These are phyloP conservation scores for Carcharodon carcharias DNA, from an alignment of 2,797 vertebrate genomes.

Conservation along the genomic window DNA sequence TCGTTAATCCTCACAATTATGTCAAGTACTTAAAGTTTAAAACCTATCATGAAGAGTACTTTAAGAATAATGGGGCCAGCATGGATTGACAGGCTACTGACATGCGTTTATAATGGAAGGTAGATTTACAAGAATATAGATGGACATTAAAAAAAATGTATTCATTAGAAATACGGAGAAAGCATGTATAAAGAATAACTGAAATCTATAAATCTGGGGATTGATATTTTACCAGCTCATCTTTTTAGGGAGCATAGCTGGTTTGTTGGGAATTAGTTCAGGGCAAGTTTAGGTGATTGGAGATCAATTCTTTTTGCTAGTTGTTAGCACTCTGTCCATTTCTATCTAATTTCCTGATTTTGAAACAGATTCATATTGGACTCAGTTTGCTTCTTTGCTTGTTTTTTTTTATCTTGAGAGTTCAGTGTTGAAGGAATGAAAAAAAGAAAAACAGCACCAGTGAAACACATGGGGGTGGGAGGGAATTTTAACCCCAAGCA, in stretches of 20 bases:
- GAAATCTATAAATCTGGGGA: not conserved
- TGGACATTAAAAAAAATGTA: not conserved
- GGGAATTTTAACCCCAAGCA: too few species aligned
- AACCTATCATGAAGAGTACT: not conserved
- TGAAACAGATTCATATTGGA: too few species aligned
- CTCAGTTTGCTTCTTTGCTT: too few species aligned
- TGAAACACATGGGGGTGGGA: too few species aligned
- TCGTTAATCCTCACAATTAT: not conserved
- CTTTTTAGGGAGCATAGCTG: not conserved
- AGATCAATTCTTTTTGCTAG: not conserved
- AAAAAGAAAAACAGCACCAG: too few species aligned
- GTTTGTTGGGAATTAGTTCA: not conserved
- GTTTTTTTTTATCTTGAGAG: too few species aligned
- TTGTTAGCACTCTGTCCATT: too few species aligned
- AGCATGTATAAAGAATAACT: not conserved
- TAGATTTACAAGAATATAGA: not conserved
- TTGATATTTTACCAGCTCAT: not conserved
- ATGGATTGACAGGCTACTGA: not conserved
- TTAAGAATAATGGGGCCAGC: not conserved
- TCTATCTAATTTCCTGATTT: too few species aligned
- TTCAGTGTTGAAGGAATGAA: too few species aligned
- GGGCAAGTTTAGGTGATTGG: not conserved
- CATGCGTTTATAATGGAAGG: not conserved
- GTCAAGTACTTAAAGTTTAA: not conserved
- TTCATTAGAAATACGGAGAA: not conserved